Percentiles rank a stretch among this genome's conserved stretches.
These are phyloP conservation scores for Calypte anna DNA, from an alignment of 2,113 vertebrate genomes.

Conservation along the genomic window DNA sequence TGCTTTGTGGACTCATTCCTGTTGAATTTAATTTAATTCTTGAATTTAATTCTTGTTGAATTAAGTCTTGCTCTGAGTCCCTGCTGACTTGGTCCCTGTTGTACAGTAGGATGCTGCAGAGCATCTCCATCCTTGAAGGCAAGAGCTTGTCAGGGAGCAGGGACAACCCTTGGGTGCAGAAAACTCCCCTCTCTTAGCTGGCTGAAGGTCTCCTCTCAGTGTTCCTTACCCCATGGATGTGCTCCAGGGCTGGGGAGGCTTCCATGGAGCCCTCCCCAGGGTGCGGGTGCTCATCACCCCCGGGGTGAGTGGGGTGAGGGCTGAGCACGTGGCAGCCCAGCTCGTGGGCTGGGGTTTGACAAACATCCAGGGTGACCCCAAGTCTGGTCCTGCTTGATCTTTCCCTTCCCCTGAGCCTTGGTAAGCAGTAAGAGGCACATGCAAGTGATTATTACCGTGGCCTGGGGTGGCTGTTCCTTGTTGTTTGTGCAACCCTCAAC, in stretches of 20 bases:
- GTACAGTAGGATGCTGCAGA: accelerated
- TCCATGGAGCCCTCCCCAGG: accelerated
- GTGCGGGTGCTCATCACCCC: accelerated
- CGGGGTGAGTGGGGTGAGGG: background rate
- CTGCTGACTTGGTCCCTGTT: background rate
- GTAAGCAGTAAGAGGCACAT: constrained; percentile 43
- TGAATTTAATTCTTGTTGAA: too few species aligned
- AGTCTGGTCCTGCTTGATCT: background rate
- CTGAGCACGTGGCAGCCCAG: background rate
- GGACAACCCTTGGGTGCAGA: background rate
- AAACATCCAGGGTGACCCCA: constrained; percentile 6
- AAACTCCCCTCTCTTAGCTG: background rate
- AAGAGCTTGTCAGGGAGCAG: background rate
- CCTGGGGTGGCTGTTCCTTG: background rate
- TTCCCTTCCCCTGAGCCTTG: constrained; percentile 1
- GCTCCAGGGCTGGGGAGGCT: background rate
- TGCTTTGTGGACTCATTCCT: background rate
- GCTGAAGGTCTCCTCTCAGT: background rate
- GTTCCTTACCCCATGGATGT: background rate
- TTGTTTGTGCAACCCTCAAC: constrained; percentile 40
- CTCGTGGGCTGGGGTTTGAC: background rate
- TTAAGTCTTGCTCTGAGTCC: accelerated
- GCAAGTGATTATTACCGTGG: constrained; percentile 61
- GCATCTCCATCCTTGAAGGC: accelerated
- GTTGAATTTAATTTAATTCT: too few species aligned